A percentile compares a stretch with the other conserved stretches of the same genome.
Evolutionary conservation across 2,113 vertebrate genomes (phyloP).

Genomic region (Poecile atricapillus): DNA sequence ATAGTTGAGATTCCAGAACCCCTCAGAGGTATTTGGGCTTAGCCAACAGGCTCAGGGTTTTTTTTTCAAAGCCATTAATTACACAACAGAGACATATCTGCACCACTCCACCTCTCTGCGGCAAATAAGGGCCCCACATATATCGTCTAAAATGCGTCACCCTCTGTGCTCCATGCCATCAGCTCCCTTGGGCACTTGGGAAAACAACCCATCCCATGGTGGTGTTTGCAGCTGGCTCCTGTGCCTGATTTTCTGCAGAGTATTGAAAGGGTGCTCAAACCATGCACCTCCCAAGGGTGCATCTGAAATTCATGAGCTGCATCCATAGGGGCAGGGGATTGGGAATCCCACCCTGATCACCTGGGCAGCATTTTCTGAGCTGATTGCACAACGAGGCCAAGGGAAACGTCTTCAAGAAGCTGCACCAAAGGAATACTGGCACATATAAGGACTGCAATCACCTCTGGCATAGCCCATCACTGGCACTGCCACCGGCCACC

Average conservation of each 20-base stretch:
- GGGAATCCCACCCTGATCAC: background rate
- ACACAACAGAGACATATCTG: slow-evolving; percentile 57
- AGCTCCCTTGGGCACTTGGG: background rate
- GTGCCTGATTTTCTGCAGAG: background rate
- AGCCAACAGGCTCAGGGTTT: slow-evolving; percentile 16
- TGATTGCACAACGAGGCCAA: rapidly evolving
- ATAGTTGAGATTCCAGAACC: slow-evolving; percentile 71
- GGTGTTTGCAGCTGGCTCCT: background rate
- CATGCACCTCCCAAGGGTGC: background rate
- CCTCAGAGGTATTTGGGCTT: slow-evolving; percentile 65
- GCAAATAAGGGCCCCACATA: background rate
- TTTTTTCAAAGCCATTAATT: slow-evolving; percentile 62
- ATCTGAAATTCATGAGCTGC: background rate
- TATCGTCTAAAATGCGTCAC: background rate
- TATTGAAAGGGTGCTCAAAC: background rate
- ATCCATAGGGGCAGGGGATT: background rate
- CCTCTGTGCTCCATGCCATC: background rate
- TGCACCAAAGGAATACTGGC: background rate
- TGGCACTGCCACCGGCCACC: rapidly evolving
- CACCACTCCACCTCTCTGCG: background rate
- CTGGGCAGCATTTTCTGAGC: background rate
- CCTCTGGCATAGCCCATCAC: rapidly evolving
- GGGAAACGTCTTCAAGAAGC: background rate
- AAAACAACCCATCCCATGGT: background rate
- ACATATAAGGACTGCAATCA: background rate